These are phyloP conservation scores for Calyptomena viridis DNA, from an alignment of 2,113 vertebrate species.

Conservation along the genomic window DNA sequence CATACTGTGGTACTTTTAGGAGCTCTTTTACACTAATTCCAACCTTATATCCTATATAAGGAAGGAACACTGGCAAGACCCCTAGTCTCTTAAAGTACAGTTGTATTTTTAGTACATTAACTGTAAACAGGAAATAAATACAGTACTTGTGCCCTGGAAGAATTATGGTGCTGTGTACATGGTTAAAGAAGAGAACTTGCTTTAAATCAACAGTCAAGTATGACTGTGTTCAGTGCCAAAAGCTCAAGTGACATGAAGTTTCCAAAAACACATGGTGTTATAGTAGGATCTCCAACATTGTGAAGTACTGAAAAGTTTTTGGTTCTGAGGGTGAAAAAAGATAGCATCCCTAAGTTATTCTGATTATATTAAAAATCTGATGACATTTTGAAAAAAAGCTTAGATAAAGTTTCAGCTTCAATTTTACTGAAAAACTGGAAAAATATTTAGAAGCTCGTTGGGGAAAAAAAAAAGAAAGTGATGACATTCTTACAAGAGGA, in stretches of 20 bases:
- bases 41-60: not conserved
- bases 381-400: not conserved
- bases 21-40: not conserved
- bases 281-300: not conserved
- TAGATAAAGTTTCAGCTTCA: not conserved
- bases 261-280: not conserved
- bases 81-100: not conserved
- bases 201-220: not conserved
- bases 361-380: not conserved
- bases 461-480: not conserved
- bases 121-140: not conserved
- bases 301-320: not conserved
- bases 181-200: not conserved
- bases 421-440: not conserved
- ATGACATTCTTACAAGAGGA: not conserved
- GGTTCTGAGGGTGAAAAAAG: not conserved
- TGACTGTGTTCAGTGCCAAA: not conserved
- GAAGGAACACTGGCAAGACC: not conserved
- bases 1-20: not conserved
- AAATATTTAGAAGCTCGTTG: not conserved
- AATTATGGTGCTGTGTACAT: not conserved
- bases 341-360: not conserved
- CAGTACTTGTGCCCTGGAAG: rapidly evolving
- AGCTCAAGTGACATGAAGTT: not conserved
- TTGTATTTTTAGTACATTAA: not conserved